A percentile compares a stretch with the other conserved stretches of the same genome.
Evolutionary conservation across 92 coral and sea anemone genomes (phyloP).

Genomic region (Plumapathes pennacea): DNA sequence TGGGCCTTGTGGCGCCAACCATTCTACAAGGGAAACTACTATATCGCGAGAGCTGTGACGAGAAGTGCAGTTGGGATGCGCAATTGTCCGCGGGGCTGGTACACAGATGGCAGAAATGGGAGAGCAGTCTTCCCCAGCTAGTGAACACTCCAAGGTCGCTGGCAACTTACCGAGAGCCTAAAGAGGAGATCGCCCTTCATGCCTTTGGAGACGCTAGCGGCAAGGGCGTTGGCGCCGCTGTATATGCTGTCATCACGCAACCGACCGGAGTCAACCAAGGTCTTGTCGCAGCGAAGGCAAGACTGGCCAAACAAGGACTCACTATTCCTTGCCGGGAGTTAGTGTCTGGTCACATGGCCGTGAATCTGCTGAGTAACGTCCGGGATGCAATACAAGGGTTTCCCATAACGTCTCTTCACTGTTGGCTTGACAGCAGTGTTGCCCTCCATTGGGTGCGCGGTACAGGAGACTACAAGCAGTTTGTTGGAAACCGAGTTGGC

Average conservation of each 20-base stretch:
- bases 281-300: slow-evolving; percentile 39
- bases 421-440: slow-evolving; percentile 72
- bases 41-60: slow-evolving; percentile 35
- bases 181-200: slow-evolving; percentile 25
- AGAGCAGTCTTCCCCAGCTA: slow-evolving; percentile 21
- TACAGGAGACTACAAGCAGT: slow-evolving; percentile 63
- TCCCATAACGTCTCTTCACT: slow-evolving; percentile 41
- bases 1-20: slow-evolving; percentile 33
- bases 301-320: slow-evolving; percentile 61
- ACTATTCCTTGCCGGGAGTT: slow-evolving; percentile 58
- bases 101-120: slow-evolving; percentile 47
- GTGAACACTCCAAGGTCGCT: slow-evolving; percentile 13
- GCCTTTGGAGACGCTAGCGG: slow-evolving; percentile 60
- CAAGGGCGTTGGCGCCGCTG: slow-evolving; percentile 44
- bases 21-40: slow-evolving; percentile 48
- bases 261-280: slow-evolving; percentile 18
- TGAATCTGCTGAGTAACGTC: slow-evolving; percentile 50
- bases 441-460: slow-evolving; percentile 64
- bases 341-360: slow-evolving; percentile 65
- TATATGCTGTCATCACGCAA: slow-evolving; percentile 49
- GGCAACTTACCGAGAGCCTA: slow-evolving; percentile 15
- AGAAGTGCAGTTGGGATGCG: slow-evolving; percentile 49
- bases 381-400: slow-evolving; percentile 53
- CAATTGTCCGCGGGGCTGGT: slow-evolving; percentile 5
- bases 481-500: slow-evolving; percentile 59